A percentile compares a stretch with the other conserved stretches of the same genome.
phyloP scores from a whole-genome alignment of 2,888 invertebrate genomes.

The Glyphotaelius pellucidus region DNA sequence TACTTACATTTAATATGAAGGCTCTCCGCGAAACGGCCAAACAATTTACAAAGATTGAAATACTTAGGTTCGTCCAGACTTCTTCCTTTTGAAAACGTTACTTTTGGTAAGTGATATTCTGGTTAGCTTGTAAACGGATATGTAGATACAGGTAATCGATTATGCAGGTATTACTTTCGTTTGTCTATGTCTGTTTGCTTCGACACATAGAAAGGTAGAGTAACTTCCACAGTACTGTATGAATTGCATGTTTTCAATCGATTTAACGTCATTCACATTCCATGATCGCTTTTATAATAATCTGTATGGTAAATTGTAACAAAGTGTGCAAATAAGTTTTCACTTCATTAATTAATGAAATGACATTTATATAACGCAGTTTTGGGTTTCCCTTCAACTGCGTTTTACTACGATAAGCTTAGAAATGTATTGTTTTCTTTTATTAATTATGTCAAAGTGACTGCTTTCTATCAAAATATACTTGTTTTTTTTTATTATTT shows the following conservation, averaged over 20 bases:
- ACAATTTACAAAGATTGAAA: background rate
- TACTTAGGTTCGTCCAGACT: background rate
- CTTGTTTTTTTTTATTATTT: too few species aligned
- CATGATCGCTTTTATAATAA: background rate
- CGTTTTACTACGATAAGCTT: too few species aligned
- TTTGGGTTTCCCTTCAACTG: too few species aligned
- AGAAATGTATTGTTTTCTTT: too few species aligned
- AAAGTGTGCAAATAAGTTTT: too few species aligned
- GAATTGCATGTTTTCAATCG: background rate
- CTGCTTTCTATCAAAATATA: too few species aligned
- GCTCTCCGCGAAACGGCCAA: background rate
- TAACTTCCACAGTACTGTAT: background rate
- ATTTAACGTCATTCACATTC: background rate
- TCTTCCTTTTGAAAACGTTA: background rate
- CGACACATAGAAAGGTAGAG: background rate
- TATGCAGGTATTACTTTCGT: background rate
- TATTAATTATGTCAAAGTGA: too few species aligned
- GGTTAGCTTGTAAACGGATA: background rate
- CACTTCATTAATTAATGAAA: too few species aligned
- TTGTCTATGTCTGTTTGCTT: background rate
- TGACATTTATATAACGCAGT: too few species aligned
- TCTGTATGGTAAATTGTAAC: background rate
- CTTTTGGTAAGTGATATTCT: background rate
- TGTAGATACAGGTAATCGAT: background rate
- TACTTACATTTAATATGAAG: background rate